Conservation (phyloP, 2,888 invertebrate species). For the Drosophila greeni region DNA sequence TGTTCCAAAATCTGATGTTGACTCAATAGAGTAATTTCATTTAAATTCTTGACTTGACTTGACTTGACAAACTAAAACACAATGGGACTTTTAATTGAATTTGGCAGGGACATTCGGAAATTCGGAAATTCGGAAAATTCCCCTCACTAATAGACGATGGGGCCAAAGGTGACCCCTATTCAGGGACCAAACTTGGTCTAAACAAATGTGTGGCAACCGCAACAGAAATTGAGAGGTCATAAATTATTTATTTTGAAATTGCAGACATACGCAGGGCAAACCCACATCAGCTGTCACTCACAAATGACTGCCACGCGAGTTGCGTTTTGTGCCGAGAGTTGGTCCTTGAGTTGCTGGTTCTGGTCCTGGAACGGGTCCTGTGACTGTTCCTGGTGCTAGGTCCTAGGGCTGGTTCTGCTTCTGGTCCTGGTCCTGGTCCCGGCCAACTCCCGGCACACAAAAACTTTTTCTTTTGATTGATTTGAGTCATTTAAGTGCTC, state of each 20-base stretch:
- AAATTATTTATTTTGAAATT: conserved; percentile 34
- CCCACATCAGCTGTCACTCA: conserved; percentile 38
- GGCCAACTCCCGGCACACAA: conserved; percentile 7
- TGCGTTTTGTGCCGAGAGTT: conserved; percentile 23
- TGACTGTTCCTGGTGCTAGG: too few relatives aligned
- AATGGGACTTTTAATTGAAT: conserved; percentile 14
- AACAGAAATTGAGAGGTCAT: conserved; percentile 28
- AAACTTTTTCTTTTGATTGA: conserved; percentile 36
- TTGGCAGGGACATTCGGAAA: background rate
- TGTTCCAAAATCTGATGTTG: background rate
- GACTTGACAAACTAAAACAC: background rate
- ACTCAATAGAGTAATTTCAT: conserved; percentile 3
- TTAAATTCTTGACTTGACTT: background rate
- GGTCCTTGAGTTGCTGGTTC: conserved; percentile 12
- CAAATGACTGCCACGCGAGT: conserved; percentile 26
- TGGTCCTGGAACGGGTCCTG: too few relatives aligned
- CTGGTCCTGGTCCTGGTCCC: too few relatives aligned
- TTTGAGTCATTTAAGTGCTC: conserved; percentile 34
- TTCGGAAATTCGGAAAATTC: too few relatives aligned
- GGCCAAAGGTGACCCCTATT: conserved; percentile 1
- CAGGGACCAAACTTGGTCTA: conserved; percentile 7
- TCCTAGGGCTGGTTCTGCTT: too few relatives aligned
- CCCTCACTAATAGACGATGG: conserved; percentile 1
- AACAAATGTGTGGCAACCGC: conserved; percentile 30
- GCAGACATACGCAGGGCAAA: conserved; percentile 21